Base-by-base conservation (phyloP, 2,888 invertebrate genomes). In the Pollenia labialis region DNA sequence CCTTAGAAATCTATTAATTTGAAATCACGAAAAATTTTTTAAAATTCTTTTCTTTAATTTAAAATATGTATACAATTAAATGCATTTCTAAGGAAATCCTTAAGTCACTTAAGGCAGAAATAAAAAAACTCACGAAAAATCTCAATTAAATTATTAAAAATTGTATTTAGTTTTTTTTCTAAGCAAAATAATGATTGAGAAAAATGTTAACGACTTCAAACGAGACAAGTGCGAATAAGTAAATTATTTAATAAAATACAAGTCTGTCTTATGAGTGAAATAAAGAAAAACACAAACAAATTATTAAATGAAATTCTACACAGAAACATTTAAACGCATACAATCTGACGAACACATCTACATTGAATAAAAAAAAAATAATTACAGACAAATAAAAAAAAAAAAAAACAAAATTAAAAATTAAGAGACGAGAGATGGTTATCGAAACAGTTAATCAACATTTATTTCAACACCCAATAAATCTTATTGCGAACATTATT, bases 361-460 rank as follows among this genome's bases (percentile, higher is more conserved):
- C 42, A 32, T 6, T 32, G 32, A 32, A 32, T 32, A 54, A 7
- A 66, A 64, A 18, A 52, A 16, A 48, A 44, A 72, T 68, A 66
- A 68, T 68, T 81, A 69, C 44, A 44, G 23, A 12, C 18, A 60
- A 50, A 68, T 50, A 23, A 69, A 50, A 68, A 68, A 23, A 64
- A 3, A 54, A 23, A 16, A 0, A 71, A n/a, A n/a, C n/a, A n/a
- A n/a, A n/a, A n/a, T n/a, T n/a, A n/a, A n/a, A 62, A 62, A 71
- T 7, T 11, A 16, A 58, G n/a, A 68, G 66, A 84, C 32, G 18
- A 46, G 44, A 66, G 76, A 83, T 81, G 75, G 54, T 83, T 86
- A 86, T 86, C 86, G 83, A 81, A 80, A 81, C 76, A 83, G 86
- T 83, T 86, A 83, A 86, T 83, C 83, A 86, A 81, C 80, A 76